phyloP scores from a whole-genome alignment of 2,113 vertebrate genomes.

The Aptenodytes patagonicus region DNA sequence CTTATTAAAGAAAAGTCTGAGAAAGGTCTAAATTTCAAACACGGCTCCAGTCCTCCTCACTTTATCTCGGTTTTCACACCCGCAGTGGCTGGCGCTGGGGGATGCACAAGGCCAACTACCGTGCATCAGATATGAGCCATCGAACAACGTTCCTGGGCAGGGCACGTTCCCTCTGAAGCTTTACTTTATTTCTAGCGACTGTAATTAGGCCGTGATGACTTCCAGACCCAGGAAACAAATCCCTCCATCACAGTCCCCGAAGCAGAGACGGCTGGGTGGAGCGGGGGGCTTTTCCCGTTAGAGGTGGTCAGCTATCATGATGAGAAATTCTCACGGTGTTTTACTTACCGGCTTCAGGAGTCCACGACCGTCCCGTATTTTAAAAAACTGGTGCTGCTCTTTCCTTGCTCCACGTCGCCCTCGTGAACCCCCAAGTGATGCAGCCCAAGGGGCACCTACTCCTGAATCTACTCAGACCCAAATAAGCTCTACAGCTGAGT shows the following conservation, averaged over 20 bases:
- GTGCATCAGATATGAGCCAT: too few species aligned
- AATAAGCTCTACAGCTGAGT: not conserved
- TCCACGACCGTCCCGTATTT: fast-evolving
- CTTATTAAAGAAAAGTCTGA: not conserved
- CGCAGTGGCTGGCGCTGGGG: not conserved
- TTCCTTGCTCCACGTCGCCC: not conserved
- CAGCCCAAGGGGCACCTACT: not conserved
- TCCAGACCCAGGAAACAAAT: not conserved
- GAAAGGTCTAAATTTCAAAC: not conserved
- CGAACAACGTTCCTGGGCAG: too few species aligned
- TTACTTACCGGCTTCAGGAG: not conserved
- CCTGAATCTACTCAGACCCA: not conserved
- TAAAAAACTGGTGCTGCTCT: not conserved
- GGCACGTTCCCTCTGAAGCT: not conserved
- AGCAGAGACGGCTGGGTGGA: not conserved
- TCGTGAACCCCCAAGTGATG: not conserved
- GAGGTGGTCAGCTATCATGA: not conserved
- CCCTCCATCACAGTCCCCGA: not conserved
- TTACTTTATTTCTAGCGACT: not conserved
- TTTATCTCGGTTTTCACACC: not conserved
- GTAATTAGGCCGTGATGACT: not conserved
- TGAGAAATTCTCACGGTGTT: not conserved
- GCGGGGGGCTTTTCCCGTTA: not conserved
- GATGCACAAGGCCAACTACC: too few species aligned
- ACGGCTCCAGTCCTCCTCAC: not conserved